These are phyloP conservation scores for Troides helena DNA, from an alignment of 2,888 invertebrate genomes.

Conservation along the genomic window DNA sequence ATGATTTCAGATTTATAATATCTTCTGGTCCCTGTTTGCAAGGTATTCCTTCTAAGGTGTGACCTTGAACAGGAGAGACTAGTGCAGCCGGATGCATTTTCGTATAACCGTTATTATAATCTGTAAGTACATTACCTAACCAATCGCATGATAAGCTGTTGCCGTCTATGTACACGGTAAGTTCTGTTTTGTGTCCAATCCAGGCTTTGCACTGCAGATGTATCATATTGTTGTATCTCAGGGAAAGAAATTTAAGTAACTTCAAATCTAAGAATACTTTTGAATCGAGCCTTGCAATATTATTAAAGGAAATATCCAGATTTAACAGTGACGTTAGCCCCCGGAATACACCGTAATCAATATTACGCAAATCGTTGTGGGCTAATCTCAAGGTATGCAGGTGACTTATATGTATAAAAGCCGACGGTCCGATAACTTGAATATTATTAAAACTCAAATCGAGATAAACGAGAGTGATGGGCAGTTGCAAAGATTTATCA, in stretches of 20 bases:
- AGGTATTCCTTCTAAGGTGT: conserved; percentile 63
- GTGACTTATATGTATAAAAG: conserved; percentile 49
- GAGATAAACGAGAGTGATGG: conserved; percentile 46
- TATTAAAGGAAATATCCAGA: conserved; percentile 50
- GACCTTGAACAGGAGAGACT: conserved; percentile 32
- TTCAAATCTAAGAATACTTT: conserved; percentile 61
- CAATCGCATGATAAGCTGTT: conserved; percentile 64
- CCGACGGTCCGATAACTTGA: conserved; percentile 50
- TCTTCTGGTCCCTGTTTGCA: conserved; percentile 44
- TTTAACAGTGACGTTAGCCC: conserved; percentile 48
- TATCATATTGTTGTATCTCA: conserved; percentile 53
- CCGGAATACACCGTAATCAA: conserved; percentile 61
- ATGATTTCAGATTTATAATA: conserved; percentile 13
- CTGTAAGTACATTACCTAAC: conserved; percentile 54
- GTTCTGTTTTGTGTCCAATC: conserved; percentile 52
- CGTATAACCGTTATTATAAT: conserved; percentile 61
- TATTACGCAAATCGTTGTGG: conserved; percentile 48
- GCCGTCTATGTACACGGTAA: conserved; percentile 59
- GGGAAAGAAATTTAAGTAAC: conserved; percentile 47
- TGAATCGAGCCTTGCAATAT: conserved; percentile 54
- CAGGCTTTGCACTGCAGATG: conserved; percentile 55
- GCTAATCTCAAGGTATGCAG: conserved; percentile 55
- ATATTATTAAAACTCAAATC: conserved; percentile 60
- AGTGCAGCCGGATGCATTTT: conserved; percentile 56
- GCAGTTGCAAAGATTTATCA: conserved; percentile 52